phyloP scores from a whole-genome alignment of 1,140 invertebrate species.

The Hyposmocoma kahamanoa region DNA sequence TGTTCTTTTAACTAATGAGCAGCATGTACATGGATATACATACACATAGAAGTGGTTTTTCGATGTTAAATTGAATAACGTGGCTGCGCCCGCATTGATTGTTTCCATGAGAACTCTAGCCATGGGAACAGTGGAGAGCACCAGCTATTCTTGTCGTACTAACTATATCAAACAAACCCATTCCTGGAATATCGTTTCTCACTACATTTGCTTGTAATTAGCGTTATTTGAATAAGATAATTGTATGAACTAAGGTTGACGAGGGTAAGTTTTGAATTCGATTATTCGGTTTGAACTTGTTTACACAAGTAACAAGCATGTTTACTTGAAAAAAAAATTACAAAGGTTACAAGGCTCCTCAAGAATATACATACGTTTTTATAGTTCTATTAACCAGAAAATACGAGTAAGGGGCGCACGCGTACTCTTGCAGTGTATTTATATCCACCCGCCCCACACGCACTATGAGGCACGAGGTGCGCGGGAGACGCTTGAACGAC shows the following conservation, averaged over 20 bases:
- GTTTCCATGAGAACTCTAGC: constrained; percentile 45
- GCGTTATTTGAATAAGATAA: too few relatives aligned
- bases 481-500: constrained; percentile 37
- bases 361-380: too few relatives aligned
- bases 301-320: not conserved
- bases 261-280: too few relatives aligned
- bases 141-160: constrained; percentile 27
- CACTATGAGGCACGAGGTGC: constrained; percentile 30
- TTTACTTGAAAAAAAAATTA: not conserved
- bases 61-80: constrained; percentile 40
- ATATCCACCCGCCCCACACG: constrained; percentile 54
- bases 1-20: not conserved
- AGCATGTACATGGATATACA: not conserved
- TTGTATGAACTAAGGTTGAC: not conserved
- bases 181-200: not conserved
- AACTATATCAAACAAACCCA: constrained; percentile 13
- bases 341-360: not conserved
- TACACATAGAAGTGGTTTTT: constrained; percentile 27
- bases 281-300: too few relatives aligned
- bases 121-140: constrained; percentile 43
- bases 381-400: constrained; percentile 9
- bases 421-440: constrained; percentile 40
- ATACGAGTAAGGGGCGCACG: constrained; percentile 24
- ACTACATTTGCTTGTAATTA: too few relatives aligned
- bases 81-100: constrained; percentile 42